Conservation (phyloP, 2,113 vertebrate genomes). For the Delphinus delphis region DNA sequence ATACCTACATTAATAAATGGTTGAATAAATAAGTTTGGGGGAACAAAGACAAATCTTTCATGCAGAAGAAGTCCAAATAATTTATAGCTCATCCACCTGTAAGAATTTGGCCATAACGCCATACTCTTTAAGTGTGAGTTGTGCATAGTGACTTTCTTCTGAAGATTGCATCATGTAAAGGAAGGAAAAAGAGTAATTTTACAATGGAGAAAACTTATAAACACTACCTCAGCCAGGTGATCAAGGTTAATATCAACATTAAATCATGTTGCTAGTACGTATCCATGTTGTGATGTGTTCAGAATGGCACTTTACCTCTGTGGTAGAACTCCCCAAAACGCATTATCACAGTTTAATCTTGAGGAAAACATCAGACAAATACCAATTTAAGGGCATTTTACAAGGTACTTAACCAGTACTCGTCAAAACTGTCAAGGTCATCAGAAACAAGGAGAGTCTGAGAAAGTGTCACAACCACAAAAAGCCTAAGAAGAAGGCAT, state of each 20-base stretch:
- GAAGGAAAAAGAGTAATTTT: neutral
- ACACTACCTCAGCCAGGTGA: neutral
- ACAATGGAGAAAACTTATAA: neutral
- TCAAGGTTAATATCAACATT: neutral
- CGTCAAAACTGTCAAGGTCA: neutral
- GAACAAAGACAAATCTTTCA: neutral
- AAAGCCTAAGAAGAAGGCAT: neutral
- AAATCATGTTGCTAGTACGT: neutral
- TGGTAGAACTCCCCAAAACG: neutral
- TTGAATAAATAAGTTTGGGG: neutral
- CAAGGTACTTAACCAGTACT: neutral
- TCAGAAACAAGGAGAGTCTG: neutral
- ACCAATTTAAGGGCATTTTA: neutral
- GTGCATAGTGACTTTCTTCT: neutral
- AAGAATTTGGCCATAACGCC: neutral
- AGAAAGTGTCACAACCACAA: neutral
- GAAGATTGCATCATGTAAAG: neutral
- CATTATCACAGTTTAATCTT: neutral
- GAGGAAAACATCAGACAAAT: neutral
- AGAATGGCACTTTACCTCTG: neutral
- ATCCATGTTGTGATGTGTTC: neutral
- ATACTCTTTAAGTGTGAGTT: neutral
- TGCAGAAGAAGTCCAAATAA: neutral
- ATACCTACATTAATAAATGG: neutral
- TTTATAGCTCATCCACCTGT: neutral